Conservation (phyloP, 2,113 vertebrate species). For the Crotalus helleri region DNA sequence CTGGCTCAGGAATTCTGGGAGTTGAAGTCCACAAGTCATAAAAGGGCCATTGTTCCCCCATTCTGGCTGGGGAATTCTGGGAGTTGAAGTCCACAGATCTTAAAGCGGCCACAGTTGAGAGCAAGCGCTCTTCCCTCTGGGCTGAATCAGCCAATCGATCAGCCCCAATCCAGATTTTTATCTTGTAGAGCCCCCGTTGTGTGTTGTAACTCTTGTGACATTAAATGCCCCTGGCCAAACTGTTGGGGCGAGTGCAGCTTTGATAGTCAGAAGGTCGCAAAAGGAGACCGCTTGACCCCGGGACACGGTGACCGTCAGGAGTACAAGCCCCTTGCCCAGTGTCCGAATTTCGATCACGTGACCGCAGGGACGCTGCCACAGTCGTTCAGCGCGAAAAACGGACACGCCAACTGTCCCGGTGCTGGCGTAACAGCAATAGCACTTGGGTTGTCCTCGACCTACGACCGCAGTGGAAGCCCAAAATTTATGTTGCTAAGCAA, state of each 20-base stretch:
- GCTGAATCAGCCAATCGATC: not conserved
- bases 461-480: too few species aligned
- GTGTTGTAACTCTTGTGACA: not conserved
- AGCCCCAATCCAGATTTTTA: not conserved
- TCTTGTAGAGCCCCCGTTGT: too few species aligned
- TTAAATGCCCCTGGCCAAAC: not conserved
- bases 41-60: too few species aligned
- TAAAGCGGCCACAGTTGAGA: not conserved
- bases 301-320: fast-evolving
- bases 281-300: not conserved
- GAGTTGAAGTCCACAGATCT: not conserved
- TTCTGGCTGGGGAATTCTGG: not conserved
- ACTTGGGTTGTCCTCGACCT: too few species aligned
- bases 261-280: too few species aligned
- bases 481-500: too few species aligned
- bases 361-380: not conserved
- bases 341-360: not conserved
- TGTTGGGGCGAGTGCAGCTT: not conserved
- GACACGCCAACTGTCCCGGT: too few species aligned
- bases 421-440: too few species aligned
- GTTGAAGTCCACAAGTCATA: too few species aligned
- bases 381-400: not conserved
- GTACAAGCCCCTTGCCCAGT: not conserved
- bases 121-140: not conserved
- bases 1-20: too few species aligned